Percentiles rank a stretch among this genome's conserved stretches.
Conservation (phyloP, 2,797 vertebrate genomes). For the Danio albolineatus region DNA sequence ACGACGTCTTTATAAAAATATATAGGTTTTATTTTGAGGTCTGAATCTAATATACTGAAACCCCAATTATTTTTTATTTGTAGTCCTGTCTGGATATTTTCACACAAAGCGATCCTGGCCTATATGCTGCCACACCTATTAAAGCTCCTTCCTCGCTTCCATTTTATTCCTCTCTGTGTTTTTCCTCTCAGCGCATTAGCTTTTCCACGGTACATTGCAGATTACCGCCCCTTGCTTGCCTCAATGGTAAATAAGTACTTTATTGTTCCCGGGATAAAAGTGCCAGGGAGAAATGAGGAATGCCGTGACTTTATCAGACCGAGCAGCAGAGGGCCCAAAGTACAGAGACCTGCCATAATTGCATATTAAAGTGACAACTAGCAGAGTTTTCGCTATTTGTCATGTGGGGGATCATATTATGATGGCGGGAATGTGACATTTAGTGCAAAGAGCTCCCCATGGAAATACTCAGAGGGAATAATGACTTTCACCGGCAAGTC, state of each 20-base stretch:
- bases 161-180: not conserved
- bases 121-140: not conserved
- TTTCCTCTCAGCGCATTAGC: constrained; percentile 40
- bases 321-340: constrained; percentile 53
- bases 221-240: constrained; percentile 46
- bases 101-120: not conserved
- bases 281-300: constrained; percentile 48
- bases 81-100: not conserved
- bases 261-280: constrained; percentile 58
- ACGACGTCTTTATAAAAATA: too few species aligned
- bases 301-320: constrained; percentile 58
- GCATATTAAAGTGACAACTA: constrained; percentile 64
- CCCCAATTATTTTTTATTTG: not conserved
- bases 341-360: constrained; percentile 59
- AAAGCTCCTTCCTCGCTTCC: not conserved
- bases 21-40: too few species aligned
- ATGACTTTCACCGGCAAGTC: constrained; percentile 42
- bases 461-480: constrained; percentile 55
- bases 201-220: constrained; percentile 44
- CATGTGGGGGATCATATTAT: constrained; percentile 57
- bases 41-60: too few species aligned
- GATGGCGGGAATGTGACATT: constrained; percentile 54
- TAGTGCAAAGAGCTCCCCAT: constrained; percentile 54
- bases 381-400: constrained; percentile 53
- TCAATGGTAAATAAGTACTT: constrained; percentile 61